Evolutionary conservation across 2,888 invertebrate species (phyloP).

Genomic region (Sturmia bella): DNA sequence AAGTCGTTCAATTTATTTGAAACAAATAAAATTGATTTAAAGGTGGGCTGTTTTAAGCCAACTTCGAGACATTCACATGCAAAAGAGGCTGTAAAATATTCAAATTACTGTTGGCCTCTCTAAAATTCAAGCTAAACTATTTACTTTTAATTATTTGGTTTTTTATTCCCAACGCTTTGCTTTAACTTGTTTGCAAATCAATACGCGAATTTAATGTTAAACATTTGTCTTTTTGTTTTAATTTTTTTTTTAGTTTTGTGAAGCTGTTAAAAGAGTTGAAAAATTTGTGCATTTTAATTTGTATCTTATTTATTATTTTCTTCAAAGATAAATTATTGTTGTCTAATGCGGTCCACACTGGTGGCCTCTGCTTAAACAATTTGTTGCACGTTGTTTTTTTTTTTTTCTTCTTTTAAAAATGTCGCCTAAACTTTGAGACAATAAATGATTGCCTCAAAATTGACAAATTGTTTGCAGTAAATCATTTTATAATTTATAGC

Average conservation of each 20-base stretch:
- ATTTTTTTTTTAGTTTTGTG: conserved; percentile 1
- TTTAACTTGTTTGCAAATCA: conserved; percentile 37
- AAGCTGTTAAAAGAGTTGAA: neutral
- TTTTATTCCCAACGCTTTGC: conserved; percentile 3
- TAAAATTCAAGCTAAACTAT: conserved; percentile 36
- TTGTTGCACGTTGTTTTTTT: conserved; percentile 5
- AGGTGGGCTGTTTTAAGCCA: conserved; percentile 57
- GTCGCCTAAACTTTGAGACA: conserved; percentile 46
- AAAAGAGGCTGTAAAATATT: conserved; percentile 14
- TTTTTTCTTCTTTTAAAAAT: conserved; percentile 28
- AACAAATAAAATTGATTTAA: conserved; percentile 53
- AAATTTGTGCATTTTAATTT: conserved; percentile 30
- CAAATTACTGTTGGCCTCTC: conserved; percentile 45
- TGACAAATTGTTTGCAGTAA: conserved; percentile 65
- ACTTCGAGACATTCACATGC: neutral
- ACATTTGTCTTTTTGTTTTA: conserved; percentile 18
- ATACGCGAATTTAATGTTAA: conserved; percentile 9
- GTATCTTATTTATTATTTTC: conserved; percentile 49
- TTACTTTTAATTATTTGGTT: conserved; percentile 61
- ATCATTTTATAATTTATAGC: conserved; percentile 66
- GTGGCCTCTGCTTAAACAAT: conserved; percentile 53
- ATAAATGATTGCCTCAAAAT: conserved; percentile 35
- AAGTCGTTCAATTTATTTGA: conserved; percentile 65
- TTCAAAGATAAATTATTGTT: conserved; percentile 42
- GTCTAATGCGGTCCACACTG: conserved; percentile 35